Percentiles rank a stretch among this genome's conserved stretches.
Conservation (phyloP, 2,888 invertebrate species). For the Morpho achilles region DNA sequence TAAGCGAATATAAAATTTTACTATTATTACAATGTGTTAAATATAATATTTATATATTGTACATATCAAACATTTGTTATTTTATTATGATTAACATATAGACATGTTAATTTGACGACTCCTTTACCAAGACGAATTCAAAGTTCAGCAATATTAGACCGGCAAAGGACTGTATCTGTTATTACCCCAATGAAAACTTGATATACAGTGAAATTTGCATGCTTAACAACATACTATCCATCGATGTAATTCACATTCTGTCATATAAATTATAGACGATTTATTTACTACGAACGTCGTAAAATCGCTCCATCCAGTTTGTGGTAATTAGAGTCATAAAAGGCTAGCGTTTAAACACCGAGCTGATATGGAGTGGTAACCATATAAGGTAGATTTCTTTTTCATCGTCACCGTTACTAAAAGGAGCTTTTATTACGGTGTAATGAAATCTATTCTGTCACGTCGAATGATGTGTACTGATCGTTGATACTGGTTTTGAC, state of each 20-base stretch:
- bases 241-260: background rate
- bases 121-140: too few relatives aligned
- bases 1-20: too few relatives aligned
- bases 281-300: slow-evolving; percentile 3
- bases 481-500: slow-evolving; percentile 41
- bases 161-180: too few relatives aligned
- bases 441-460: slow-evolving; percentile 17
- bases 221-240: background rate
- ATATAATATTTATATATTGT: too few relatives aligned
- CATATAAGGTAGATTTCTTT: background rate
- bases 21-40: too few relatives aligned
- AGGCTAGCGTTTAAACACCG: slow-evolving; percentile 1
- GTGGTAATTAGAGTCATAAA: slow-evolving; percentile 7
- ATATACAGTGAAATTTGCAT: background rate
- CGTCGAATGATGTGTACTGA: slow-evolving; percentile 7
- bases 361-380: background rate
- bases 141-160: too few relatives aligned
- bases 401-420: slow-evolving; percentile 1
- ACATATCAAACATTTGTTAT: too few relatives aligned
- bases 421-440: slow-evolving; percentile 10
- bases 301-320: background rate
- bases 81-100: too few relatives aligned
- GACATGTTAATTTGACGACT: too few relatives aligned
- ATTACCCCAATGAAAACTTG: too few relatives aligned
- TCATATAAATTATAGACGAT: slow-evolving; percentile 1